phyloP scores from a whole-genome alignment of 2,113 vertebrate genomes.

The Epinephelus moara region DNA sequence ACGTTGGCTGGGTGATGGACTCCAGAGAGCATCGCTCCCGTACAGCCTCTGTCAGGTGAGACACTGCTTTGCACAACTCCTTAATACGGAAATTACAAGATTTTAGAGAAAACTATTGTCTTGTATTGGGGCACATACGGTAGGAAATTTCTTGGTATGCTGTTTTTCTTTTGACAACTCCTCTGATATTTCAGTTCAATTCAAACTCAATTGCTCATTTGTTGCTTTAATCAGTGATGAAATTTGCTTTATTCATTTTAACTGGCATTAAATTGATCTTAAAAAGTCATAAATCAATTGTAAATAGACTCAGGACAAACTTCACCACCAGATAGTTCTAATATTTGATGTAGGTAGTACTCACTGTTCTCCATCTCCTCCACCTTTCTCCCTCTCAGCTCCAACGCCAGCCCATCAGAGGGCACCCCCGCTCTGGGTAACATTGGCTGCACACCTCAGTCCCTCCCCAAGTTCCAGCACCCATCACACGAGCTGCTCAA shows the following conservation, averaged over 20 bases:
- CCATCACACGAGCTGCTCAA: conserved; percentile 98
- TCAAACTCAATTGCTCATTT: no score
- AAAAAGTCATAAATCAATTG: background rate
- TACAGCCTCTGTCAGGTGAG: conserved; percentile 96
- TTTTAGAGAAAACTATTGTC: background rate
- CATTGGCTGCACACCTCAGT: conserved; percentile 96
- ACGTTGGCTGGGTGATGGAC: conserved; percentile 99
- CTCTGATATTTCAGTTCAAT: background rate
- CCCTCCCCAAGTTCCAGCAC: conserved; percentile 98
- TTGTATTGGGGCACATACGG: background rate
- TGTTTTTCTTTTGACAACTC: background rate
- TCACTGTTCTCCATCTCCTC: background rate
- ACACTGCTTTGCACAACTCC: background rate
- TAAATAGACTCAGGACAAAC: no score
- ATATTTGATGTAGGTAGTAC: background rate
- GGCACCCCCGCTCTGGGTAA: conserved; percentile 91
- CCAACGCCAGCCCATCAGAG: conserved; percentile 93
- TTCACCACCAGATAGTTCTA: no score
- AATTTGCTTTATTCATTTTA: background rate
- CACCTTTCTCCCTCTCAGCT: conserved; percentile 81
- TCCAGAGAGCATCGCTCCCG: conserved; percentile 96
- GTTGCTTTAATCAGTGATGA: background rate
- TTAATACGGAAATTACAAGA: background rate
- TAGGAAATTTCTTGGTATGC: background rate
- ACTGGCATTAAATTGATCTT: background rate